A percentile compares a stretch with the other conserved stretches of the same genome.
Conservation (phyloP, 1,140 invertebrate species). For the Parapsyche elsis region DNA sequence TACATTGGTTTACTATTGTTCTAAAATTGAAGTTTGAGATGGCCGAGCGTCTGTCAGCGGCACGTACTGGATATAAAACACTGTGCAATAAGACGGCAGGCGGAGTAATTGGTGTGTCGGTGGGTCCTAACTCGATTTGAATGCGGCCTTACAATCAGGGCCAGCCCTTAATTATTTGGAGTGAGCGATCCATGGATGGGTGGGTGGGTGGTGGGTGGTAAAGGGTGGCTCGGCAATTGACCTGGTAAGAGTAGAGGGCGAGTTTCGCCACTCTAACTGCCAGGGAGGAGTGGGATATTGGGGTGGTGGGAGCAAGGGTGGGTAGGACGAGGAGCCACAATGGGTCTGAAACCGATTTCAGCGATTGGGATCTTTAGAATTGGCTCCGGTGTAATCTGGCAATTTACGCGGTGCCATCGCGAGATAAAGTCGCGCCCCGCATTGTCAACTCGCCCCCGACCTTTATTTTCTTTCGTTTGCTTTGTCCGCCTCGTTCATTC, state of each 20-base stretch:
- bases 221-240: too few relatives aligned
- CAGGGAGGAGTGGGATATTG: neutral
- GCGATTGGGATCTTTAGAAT: constrained; percentile 52
- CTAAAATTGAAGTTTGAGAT: too few relatives aligned
- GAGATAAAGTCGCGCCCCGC: constrained; percentile 45
- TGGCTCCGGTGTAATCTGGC: constrained; percentile 50
- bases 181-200: constrained; percentile 32
- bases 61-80: constrained; percentile 6
- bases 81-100: neutral
- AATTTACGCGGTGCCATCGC: constrained; percentile 50
- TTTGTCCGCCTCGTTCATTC: constrained; percentile 27
- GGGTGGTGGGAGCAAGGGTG: neutral
- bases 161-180: constrained; percentile 39
- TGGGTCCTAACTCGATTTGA: constrained; percentile 49
- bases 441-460: constrained; percentile 24
- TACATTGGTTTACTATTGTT: too few relatives aligned
- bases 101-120: constrained; percentile 20
- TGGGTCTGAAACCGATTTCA: constrained; percentile 45
- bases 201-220: constrained; percentile 10
- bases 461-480: constrained; percentile 32
- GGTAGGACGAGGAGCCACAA: constrained; percentile 5
- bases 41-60: too few relatives aligned
- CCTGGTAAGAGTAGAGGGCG: neutral
- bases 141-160: constrained; percentile 42
- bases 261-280: constrained; percentile 10